phyloP scores from a whole-genome alignment of 53 echinoderm and acorn worm genomes.

The Apostichopus leukothele region DNA sequence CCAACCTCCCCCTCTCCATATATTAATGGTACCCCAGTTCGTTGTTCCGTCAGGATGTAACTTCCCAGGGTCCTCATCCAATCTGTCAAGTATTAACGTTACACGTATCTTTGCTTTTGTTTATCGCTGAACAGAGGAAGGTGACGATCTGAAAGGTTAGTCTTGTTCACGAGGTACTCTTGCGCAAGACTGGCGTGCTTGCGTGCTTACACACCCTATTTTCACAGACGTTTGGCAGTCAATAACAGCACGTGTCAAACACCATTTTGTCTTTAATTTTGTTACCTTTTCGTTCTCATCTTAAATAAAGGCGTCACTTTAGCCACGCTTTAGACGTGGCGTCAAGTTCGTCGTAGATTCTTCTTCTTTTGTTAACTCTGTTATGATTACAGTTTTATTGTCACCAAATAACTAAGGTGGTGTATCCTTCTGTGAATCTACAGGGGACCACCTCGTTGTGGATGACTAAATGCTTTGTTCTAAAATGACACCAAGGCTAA shows the following conservation, averaged over 20 bases:
- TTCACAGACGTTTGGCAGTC: too few species aligned
- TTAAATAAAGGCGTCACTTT: neutral
- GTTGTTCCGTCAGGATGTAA: too few species aligned
- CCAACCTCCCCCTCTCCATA: too few species aligned
- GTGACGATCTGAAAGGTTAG: neutral
- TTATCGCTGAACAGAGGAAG: too few species aligned
- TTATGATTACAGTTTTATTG: neutral
- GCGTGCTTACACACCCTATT: neutral
- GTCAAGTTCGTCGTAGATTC: neutral
- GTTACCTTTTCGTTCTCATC: neutral
- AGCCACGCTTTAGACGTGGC: neutral
- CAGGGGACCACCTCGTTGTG: neutral
- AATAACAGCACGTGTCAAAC: too few species aligned
- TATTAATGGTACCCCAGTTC: too few species aligned
- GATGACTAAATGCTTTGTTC: neutral
- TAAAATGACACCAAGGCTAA: neutral
- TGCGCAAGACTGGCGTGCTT: neutral
- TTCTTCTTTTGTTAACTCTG: neutral
- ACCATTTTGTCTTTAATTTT: too few species aligned
- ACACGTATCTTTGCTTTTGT: too few species aligned
- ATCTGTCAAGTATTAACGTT: too few species aligned
- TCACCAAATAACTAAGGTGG: too few species aligned
- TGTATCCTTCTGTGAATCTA: neutral
- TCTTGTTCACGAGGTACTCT: neutral
- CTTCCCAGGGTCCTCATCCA: too few species aligned